These are phyloP conservation scores for Phoenicopterus ruber DNA, from an alignment of 2,113 vertebrate genomes.

Conservation along the genomic window DNA sequence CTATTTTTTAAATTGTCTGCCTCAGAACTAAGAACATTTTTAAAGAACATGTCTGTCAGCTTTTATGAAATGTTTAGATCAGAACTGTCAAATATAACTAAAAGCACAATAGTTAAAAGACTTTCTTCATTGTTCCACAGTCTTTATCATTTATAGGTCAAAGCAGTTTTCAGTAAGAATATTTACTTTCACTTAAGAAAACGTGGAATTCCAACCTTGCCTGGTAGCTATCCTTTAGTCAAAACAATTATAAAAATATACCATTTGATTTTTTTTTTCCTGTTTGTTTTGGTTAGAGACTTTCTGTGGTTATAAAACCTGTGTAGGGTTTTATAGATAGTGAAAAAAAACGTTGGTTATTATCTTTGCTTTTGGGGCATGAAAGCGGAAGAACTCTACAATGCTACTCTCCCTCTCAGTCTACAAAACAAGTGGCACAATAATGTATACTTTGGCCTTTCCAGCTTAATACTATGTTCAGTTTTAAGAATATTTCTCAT, in stretches of 20 bases:
- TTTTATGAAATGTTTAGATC: slow-evolving; percentile 46
- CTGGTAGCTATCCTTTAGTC: not conserved
- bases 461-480: not conserved
- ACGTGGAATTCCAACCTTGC: not conserved
- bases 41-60: slow-evolving; percentile 5
- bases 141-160: slow-evolving; percentile 28
- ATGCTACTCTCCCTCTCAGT: not conserved
- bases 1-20: slow-evolving; percentile 22
- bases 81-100: slow-evolving; percentile 24
- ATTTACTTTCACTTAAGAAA: not conserved
- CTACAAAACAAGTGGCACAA: not conserved
- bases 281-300: not conserved
- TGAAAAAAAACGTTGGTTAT: not conserved
- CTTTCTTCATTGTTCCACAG: slow-evolving; percentile 7
- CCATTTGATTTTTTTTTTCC: not conserved
- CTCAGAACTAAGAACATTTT: slow-evolving; percentile 1
- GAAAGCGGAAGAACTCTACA: not conserved
- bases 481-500: not conserved
- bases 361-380: not conserved
- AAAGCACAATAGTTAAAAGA: slow-evolving; percentile 44
- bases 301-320: not conserved
- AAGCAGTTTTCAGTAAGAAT: not conserved
- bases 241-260: not conserved
- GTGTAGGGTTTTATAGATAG: not conserved
- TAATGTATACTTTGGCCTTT: not conserved